Evolutionary conservation across 2,113 vertebrate species (phyloP).

Genomic region (Antigone vipio): DNA sequence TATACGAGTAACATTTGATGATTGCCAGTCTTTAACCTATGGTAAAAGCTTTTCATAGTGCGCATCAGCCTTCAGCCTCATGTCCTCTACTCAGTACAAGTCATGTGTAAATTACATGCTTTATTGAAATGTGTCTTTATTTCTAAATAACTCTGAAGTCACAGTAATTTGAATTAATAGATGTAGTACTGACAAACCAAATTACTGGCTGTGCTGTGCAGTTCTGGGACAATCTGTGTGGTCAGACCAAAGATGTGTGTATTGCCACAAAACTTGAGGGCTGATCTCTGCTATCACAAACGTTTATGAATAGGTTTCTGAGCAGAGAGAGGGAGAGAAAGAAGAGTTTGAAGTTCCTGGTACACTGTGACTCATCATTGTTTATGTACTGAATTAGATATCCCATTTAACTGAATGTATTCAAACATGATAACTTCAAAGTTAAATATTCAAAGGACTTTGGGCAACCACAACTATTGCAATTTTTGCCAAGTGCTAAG

Average conservation of each 20-base stretch:
- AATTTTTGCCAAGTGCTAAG: neutral
- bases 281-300: neutral
- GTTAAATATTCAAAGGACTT: neutral
- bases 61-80: neutral
- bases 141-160: neutral
- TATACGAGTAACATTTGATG: neutral
- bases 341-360: neutral
- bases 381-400: neutral
- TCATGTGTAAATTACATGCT: neutral
- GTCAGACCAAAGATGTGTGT: neutral
- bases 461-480: neutral
- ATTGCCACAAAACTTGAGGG: neutral
- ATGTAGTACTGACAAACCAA: neutral
- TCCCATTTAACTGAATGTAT: neutral
- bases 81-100: neutral
- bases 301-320: neutral
- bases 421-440: neutral
- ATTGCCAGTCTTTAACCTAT: neutral
- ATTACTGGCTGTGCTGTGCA: neutral
- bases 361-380: neutral
- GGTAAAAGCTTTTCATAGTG: neutral
- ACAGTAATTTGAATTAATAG: neutral
- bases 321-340: neutral
- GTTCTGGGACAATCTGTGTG: neutral
- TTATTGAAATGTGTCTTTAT: neutral